Percentiles rank a stretch among this genome's conserved stretches.
Evolutionary conservation across 2,113 vertebrate species (phyloP).

Genomic region (Spheniscus mendiculus): DNA sequence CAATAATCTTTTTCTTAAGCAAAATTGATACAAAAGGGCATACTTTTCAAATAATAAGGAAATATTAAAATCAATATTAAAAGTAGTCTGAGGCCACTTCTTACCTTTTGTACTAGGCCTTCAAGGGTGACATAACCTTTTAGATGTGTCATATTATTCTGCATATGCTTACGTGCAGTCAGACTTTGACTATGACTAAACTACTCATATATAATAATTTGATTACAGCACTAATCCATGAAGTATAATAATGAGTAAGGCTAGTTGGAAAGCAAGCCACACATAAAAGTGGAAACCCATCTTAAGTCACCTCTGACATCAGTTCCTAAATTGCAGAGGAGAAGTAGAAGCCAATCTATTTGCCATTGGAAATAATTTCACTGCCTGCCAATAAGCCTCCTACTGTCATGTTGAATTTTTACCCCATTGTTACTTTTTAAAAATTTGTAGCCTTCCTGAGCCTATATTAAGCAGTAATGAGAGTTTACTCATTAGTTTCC

Average conservation of each 20-base stretch:
- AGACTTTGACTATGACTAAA: background rate
- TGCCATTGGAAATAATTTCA: background rate
- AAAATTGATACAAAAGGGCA: background rate
- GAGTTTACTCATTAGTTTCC: background rate
- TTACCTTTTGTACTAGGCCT: background rate
- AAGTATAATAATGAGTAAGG: background rate
- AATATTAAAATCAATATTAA: background rate
- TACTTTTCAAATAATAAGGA: background rate
- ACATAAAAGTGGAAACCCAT: background rate
- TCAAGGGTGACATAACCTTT: background rate
- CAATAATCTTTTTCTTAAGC: background rate
- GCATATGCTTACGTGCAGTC: background rate
- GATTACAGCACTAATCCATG: background rate
- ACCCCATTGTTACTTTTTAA: background rate
- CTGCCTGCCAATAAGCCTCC: background rate
- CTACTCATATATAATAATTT: background rate
- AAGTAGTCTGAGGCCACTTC: background rate
- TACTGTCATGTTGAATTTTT: background rate
- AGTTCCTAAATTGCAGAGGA: background rate
- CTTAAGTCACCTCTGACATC: background rate
- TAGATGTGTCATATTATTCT: background rate
- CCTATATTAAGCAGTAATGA: background rate
- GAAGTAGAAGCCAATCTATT: background rate
- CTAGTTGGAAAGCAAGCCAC: background rate
- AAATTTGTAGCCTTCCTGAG: background rate